Base-by-base conservation (phyloP, 2,888 invertebrate genomes). In the Zaprionus bogoriensis region DNA sequence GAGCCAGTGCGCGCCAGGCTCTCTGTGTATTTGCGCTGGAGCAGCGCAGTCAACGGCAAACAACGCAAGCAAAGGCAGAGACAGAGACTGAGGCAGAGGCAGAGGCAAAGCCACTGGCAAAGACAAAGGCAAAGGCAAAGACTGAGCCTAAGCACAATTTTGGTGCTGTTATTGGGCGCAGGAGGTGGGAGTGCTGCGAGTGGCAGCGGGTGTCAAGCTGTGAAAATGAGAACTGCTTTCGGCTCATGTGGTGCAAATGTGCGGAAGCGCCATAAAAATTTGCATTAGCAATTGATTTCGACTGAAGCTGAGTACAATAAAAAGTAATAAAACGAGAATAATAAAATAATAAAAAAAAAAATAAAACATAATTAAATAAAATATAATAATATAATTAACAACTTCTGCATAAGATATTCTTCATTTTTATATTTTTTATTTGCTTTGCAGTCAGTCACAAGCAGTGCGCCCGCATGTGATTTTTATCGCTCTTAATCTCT, bases 131-230 rank as follows among this genome's bases (percentile, higher is more conserved):
- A 57, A 45, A 59, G 57, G 22, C 27, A 69, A 57, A 54, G 47
- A 20, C 47, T n/a, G n/a, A n/a, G n/a, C n/a, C n/a, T n/a, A 57
- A 75, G 54, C 44, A 42, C 44, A 45, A 58, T 46, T 70, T 58
- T 51, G 57, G 38, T 44, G 27, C 57, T 41, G 20, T 19, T 32
- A 30, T 41, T 17, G 7, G 10, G 38, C 3, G 28, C 42, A n/a
- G 19, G 19, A 12, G 7, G 42, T 4, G 27, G 17, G 7, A n/a
- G 28, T n/a, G 32, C 1, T 22, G 22, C 10, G 22, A 1, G 17
- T 4, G 4, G 38, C 7, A 2, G 10, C n/a, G 12, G 22, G 22
- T 28, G 28, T 57, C 57, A 42, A 42, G 32, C 42, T 57, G 51
- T 30, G 39, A 52, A 52, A 30, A 36, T 27, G 39, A 60, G 25